phyloP scores from a whole-genome alignment of 2,888 invertebrate genomes.

The Gastrophysa polygoni region DNA sequence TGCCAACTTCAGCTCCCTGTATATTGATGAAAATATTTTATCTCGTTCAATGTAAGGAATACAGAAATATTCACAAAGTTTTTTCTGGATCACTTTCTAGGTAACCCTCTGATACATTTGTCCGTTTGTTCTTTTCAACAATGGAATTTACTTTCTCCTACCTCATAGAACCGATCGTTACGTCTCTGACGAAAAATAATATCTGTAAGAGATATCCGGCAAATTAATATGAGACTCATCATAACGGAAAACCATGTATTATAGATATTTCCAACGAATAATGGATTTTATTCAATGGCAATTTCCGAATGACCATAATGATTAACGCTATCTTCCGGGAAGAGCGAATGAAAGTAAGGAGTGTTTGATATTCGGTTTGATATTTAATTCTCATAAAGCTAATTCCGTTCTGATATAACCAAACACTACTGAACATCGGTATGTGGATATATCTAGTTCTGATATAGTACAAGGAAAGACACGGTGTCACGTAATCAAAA shows the following conservation, averaged over 20 bases:
- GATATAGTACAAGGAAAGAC: too few relatives aligned
- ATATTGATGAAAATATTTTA: too few relatives aligned
- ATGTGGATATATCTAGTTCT: too few relatives aligned
- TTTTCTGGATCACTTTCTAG: too few relatives aligned
- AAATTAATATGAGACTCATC: constrained; percentile 3
- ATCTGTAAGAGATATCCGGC: constrained; percentile 12
- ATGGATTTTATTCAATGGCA: background rate
- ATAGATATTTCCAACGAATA: background rate
- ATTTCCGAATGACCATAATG: background rate
- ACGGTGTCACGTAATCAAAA: too few relatives aligned
- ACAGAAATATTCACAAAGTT: too few relatives aligned
- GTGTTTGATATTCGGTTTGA: too few relatives aligned
- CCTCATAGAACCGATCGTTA: background rate
- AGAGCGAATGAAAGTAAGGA: background rate
- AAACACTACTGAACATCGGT: too few relatives aligned
- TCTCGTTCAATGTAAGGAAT: too few relatives aligned
- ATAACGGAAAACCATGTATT: background rate
- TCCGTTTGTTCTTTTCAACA: background rate
- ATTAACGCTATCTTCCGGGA: background rate
- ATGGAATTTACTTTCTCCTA: background rate
- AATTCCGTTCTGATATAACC: too few relatives aligned
- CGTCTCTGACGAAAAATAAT: constrained; percentile 2
- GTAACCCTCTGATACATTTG: background rate
- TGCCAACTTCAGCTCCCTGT: too few relatives aligned
- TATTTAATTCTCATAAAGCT: too few relatives aligned